Percentiles rank a stretch among this genome's conserved stretches.
phyloP scores from a whole-genome alignment of 2,888 invertebrate genomes.

The Elmis aenea region DNA sequence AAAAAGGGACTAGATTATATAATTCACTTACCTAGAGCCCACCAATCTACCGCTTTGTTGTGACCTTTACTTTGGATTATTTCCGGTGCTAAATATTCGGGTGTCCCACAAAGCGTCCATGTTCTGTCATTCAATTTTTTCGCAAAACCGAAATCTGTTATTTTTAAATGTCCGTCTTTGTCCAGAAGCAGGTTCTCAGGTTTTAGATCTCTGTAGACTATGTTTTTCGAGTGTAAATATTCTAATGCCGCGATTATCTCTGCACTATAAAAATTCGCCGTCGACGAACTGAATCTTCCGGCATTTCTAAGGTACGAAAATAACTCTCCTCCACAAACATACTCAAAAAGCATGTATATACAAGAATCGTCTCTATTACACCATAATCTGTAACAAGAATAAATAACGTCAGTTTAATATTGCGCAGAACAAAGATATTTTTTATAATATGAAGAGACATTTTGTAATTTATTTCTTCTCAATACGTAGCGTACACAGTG shows the following conservation, averaged over 20 bases:
- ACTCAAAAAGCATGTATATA: slow-evolving; percentile 96
- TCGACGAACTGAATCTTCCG: slow-evolving; percentile 81
- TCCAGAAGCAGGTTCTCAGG: slow-evolving; percentile 93
- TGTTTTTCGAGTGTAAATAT: slow-evolving; percentile 84
- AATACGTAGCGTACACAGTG: no score
- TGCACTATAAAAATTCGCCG: slow-evolving; percentile 87
- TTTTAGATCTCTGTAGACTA: slow-evolving; percentile 86
- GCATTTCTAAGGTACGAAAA: slow-evolving; percentile 93
- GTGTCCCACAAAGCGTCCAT: slow-evolving; percentile 95
- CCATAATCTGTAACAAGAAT: slow-evolving; percentile 68
- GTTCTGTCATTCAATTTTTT: slow-evolving; percentile 92
- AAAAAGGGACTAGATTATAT: no score
- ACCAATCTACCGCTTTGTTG: slow-evolving; percentile 98
- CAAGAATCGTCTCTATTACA: slow-evolving; percentile 85
- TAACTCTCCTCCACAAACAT: slow-evolving; percentile 93
- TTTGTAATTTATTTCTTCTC: no score
- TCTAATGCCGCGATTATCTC: slow-evolving; percentile 93
- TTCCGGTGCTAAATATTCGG: slow-evolving; percentile 95
- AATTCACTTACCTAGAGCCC: slow-evolving; percentile 92
- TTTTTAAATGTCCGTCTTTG: slow-evolving; percentile 90
- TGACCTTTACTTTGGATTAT: slow-evolving; percentile 98
- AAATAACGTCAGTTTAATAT: background rate
- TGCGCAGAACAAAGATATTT: no score
- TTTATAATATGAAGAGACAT: no score
- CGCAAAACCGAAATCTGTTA: slow-evolving; percentile 97